Percentiles rank a stretch among this genome's conserved stretches.
phyloP scores from a whole-genome alignment of 2,888 invertebrate species.

The Branchellion lobata region DNA sequence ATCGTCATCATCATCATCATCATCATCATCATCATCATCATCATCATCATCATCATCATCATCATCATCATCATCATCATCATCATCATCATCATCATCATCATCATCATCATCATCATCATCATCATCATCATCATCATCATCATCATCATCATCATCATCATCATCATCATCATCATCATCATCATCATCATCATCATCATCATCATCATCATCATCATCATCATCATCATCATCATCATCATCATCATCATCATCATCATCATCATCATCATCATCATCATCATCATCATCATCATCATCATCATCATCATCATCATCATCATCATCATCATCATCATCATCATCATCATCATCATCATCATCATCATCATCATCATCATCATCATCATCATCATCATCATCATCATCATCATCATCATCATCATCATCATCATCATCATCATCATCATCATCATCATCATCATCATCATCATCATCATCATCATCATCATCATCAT shows the following conservation, averaged over 20 bases:
- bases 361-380: conserved; percentile 18
- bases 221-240: conserved; percentile 18
- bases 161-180: conserved; percentile 18
- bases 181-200: conserved; percentile 21
- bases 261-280: conserved; percentile 18
- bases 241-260: conserved; percentile 18
- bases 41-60: conserved; percentile 15
- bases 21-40: conserved; percentile 33
- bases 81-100: conserved; percentile 18
- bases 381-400: conserved; percentile 18
- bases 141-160: conserved; percentile 18
- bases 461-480: conserved; percentile 18
- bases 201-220: conserved; percentile 18
- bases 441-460: conserved; percentile 18
- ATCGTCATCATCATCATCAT: conserved; percentile 5
- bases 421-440: conserved; percentile 18
- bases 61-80: conserved; percentile 21
- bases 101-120: conserved; percentile 21
- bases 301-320: conserved; percentile 21
- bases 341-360: conserved; percentile 18
- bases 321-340: conserved; percentile 18
- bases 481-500: conserved; percentile 21
- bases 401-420: conserved; percentile 18
- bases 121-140: conserved; percentile 21
- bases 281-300: conserved; percentile 18